Percentiles rank a stretch among this genome's conserved stretches.
phyloP scores from a whole-genome alignment of 2,113 vertebrate genomes.

The Trochalopteron elliotii region DNA sequence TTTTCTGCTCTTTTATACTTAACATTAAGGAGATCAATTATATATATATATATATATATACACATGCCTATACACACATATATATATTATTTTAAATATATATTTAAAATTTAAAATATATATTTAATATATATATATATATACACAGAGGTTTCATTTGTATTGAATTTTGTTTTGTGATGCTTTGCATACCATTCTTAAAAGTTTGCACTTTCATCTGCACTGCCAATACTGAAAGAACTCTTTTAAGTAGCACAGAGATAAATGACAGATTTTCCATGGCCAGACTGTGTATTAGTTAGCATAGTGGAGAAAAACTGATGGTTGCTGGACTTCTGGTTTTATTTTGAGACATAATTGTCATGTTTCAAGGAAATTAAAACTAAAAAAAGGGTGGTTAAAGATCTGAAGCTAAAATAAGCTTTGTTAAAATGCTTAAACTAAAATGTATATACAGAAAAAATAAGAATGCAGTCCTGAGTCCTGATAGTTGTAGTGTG shows the following conservation, averaged over 20 bases:
- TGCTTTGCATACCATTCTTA: background rate
- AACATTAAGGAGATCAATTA: background rate
- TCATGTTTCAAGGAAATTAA: background rate
- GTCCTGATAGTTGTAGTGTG: background rate
- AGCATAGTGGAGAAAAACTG: background rate
- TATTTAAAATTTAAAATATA: too few relatives aligned
- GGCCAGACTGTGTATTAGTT: background rate
- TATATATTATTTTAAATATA: too few relatives aligned
- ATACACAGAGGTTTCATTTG: background rate
- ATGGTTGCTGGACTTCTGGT: background rate
- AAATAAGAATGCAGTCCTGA: background rate
- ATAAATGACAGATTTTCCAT: background rate
- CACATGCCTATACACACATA: too few relatives aligned
- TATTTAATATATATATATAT: too few relatives aligned
- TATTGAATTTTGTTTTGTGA: background rate
- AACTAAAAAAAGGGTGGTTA: background rate
- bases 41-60: background rate
- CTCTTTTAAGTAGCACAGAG: background rate
- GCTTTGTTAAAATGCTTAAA: background rate
- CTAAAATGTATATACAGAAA: background rate
- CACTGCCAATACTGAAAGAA: background rate
- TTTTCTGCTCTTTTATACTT: background rate
- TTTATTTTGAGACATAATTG: background rate
- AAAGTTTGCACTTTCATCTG: background rate
- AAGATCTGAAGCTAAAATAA: background rate